These are phyloP conservation scores for Manis crassicaudata DNA, from an alignment of 2,797 vertebrate species.

Conservation along the genomic window DNA sequence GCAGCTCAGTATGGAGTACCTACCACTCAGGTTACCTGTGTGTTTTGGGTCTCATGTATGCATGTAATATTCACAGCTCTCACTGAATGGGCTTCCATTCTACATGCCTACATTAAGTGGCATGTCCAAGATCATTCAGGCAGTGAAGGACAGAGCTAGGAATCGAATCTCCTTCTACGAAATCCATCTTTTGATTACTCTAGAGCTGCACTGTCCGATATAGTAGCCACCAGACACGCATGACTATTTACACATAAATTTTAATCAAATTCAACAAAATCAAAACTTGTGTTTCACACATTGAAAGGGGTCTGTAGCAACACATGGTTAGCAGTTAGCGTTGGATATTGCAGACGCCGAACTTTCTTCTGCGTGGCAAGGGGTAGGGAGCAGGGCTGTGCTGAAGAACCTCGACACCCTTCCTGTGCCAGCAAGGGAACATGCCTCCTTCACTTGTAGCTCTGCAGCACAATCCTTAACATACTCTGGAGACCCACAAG, in stretches of 20 bases:
- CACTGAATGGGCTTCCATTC: background rate
- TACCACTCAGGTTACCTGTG: background rate
- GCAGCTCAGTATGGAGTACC: background rate
- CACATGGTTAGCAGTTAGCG: no score
- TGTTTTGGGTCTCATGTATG: background rate
- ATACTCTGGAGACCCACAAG: conserved; percentile 1
- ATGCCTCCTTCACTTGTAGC: background rate
- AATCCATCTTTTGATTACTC: background rate
- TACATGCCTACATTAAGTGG: background rate
- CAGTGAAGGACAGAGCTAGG: background rate
- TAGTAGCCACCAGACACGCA: background rate
- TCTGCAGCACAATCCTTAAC: background rate
- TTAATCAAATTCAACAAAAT: conserved; percentile 1
- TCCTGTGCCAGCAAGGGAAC: background rate
- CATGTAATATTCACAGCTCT: background rate
- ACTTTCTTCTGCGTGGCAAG: background rate
- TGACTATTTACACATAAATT: background rate
- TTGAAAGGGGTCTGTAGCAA: background rate
- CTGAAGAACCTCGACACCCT: accelerated
- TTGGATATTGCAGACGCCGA: no score
- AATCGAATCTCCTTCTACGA: background rate
- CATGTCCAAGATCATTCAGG: background rate
- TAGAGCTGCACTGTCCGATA: background rate
- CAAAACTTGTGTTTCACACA: background rate
- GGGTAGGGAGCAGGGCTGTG: accelerated